Conservation (phyloP, 1,140 invertebrate genomes). For the Hyles vespertilio region DNA sequence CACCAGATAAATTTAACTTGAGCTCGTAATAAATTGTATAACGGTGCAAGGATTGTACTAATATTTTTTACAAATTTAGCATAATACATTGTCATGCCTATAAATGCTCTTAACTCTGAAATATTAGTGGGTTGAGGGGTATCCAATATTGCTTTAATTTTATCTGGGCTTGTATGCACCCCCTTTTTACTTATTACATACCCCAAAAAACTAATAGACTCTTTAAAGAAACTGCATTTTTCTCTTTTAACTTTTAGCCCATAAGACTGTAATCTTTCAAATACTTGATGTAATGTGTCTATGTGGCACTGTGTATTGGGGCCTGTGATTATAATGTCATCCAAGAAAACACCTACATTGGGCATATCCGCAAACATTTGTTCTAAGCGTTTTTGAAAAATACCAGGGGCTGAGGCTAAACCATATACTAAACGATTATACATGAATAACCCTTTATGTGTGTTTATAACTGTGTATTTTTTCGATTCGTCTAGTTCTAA, state of each 20-base stretch:
- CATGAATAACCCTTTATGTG: slow-evolving; percentile 36
- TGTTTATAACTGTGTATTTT: slow-evolving; percentile 31
- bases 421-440: slow-evolving; percentile 34
- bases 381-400: slow-evolving; percentile 38
- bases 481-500: slow-evolving; percentile 7
- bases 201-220: slow-evolving; percentile 18
- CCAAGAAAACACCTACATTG: slow-evolving; percentile 15
- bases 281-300: slow-evolving; percentile 18
- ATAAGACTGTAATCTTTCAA: slow-evolving; percentile 10
- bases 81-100: slow-evolving; percentile 13
- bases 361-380: slow-evolving; percentile 22
- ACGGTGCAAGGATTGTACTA: slow-evolving; percentile 7
- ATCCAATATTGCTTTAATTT: slow-evolving; percentile 15
- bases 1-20: too few species aligned
- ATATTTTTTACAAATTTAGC: slow-evolving; percentile 16
- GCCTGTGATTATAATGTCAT: slow-evolving; percentile 32
- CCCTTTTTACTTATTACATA: slow-evolving; percentile 19
- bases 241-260: slow-evolving; percentile 20
- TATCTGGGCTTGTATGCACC: slow-evolving; percentile 1
- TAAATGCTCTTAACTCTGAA: too few species aligned
- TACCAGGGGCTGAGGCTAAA: slow-evolving; percentile 30
- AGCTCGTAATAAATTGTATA: too few species aligned
- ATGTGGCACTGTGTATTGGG: slow-evolving; percentile 15
- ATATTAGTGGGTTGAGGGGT: too few species aligned
- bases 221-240: slow-evolving; percentile 23